Base-by-base conservation (phyloP, 2,888 invertebrate species). In the Andrena camellia region DNA sequence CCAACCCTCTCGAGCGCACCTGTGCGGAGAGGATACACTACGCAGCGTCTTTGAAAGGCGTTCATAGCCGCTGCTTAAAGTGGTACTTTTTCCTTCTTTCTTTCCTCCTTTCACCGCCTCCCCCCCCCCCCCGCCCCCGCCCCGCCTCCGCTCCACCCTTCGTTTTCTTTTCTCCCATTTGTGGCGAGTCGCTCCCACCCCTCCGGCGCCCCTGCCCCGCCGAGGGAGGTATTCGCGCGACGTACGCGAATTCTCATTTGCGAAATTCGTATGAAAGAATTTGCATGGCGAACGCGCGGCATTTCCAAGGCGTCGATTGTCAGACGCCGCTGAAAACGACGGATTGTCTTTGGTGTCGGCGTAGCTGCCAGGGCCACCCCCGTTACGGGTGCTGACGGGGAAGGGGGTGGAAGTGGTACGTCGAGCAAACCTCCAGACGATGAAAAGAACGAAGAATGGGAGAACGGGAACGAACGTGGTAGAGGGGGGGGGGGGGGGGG, bases 31-130 rank as follows among this genome's bases (percentile, higher is more conserved):
- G 81, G 86, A 79, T 76, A 78, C 70, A 64, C 42, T 42, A 42
- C 79, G 68, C 71, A 86, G 84, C 89, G 87, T 91, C 91, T 91
- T 90, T 92, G 89, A 92, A 92, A 90, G 85, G 90, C 87, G 82
- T 85, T 84, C 84, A 84, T 86, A 79, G 88, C 88, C 88, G 85
- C 85, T 87, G 87, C 88, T 90, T 90, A 90, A 86, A 88, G 83
- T 77, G 81, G 80, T 80, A 79, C 84, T 84, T 84, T 86, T 57
- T 74, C 77, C 78, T 66, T 62, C 48, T 59, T 23, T 64, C 73
- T 33, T 57, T 52, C 48, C 17, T 0, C 1, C 8, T 35, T 8
- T 26, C 42, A 7, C 67, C 31, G 8, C n/a, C n/a, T n/a, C n/a
- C n/a, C n/a, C n/a, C n/a, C n/a, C n/a, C n/a, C n/a, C n/a, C n/a